phyloP scores from a whole-genome alignment of 2,888 invertebrate species.

The Campoplex nolae region DNA sequence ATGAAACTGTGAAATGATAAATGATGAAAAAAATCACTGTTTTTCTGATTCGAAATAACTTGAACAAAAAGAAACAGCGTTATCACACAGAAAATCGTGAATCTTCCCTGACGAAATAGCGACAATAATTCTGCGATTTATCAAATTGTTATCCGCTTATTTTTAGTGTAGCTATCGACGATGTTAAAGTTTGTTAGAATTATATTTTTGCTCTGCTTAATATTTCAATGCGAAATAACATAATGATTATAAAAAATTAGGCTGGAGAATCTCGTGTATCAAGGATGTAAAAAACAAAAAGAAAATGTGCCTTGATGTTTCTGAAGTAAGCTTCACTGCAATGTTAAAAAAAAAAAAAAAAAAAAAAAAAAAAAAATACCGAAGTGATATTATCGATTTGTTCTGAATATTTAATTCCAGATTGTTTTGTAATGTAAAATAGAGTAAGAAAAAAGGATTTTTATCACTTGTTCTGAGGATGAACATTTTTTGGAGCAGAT shows the following conservation, averaged over 20 bases:
- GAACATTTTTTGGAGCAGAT: too few species aligned
- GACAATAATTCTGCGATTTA: background rate
- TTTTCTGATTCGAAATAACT: background rate
- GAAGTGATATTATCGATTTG: background rate
- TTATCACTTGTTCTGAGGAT: background rate
- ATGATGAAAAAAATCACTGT: background rate
- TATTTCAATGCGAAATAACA: background rate
- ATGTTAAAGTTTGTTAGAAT: background rate
- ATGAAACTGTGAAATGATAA: background rate
- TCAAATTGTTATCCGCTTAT: background rate
- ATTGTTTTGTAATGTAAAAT: background rate
- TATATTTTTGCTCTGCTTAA: background rate
- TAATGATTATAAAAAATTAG: background rate
- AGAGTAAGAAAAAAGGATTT: background rate
- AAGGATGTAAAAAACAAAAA: background rate
- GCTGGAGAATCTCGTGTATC: background rate
- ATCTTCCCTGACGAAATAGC: constrained; percentile 2
- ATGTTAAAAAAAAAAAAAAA: background rate
- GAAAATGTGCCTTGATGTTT: constrained; percentile 21
- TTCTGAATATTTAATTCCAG: background rate
- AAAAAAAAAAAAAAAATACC: background rate
- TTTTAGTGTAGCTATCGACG: background rate
- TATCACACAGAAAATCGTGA: background rate
- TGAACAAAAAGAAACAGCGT: background rate
- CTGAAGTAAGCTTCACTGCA: constrained; percentile 4